Evolutionary conservation across 2,888 invertebrate species (phyloP).

Genomic region (Eremobia ochroleuca): DNA sequence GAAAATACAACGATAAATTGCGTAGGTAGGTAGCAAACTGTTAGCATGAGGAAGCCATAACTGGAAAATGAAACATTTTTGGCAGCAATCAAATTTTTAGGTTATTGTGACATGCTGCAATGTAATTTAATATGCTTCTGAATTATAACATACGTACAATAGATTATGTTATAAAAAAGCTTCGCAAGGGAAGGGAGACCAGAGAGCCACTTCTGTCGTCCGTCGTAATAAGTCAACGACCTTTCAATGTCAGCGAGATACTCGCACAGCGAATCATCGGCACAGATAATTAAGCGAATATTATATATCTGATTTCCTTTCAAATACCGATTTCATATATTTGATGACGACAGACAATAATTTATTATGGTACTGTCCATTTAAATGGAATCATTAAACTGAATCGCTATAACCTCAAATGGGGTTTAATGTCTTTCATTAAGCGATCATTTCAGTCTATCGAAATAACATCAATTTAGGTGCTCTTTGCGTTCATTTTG

Average conservation of each 20-base stretch:
- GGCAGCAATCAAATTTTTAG: neutral
- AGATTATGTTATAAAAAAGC: constrained; percentile 69
- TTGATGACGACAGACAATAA: constrained; percentile 73
- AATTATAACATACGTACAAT: constrained; percentile 57
- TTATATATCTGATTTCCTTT: constrained; percentile 75
- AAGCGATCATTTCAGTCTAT: constrained; percentile 70
- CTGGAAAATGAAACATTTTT: neutral
- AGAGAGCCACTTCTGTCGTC: constrained; percentile 77
- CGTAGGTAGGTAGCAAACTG: constrained; percentile 13
- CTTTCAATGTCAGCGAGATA: constrained; percentile 87
- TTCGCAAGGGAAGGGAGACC: constrained; percentile 79
- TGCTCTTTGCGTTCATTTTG: constrained; percentile 66
- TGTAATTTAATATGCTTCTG: constrained; percentile 48
- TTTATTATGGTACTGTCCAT: constrained; percentile 71
- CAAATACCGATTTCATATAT: constrained; percentile 72
- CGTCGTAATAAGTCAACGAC: constrained; percentile 85
- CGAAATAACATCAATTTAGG: constrained; percentile 72
- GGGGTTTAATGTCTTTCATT: constrained; percentile 75
- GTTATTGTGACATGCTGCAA: constrained; percentile 29
- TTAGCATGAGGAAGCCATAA: constrained; percentile 29
- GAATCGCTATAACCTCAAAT: constrained; percentile 72
- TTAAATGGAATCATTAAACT: constrained; percentile 72
- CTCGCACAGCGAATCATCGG: constrained; percentile 80
- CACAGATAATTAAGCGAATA: constrained; percentile 79
- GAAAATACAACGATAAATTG: constrained; percentile 16